phyloP scores from a whole-genome alignment of 2,888 invertebrate genomes.

The Drosophila tanythrix region DNA sequence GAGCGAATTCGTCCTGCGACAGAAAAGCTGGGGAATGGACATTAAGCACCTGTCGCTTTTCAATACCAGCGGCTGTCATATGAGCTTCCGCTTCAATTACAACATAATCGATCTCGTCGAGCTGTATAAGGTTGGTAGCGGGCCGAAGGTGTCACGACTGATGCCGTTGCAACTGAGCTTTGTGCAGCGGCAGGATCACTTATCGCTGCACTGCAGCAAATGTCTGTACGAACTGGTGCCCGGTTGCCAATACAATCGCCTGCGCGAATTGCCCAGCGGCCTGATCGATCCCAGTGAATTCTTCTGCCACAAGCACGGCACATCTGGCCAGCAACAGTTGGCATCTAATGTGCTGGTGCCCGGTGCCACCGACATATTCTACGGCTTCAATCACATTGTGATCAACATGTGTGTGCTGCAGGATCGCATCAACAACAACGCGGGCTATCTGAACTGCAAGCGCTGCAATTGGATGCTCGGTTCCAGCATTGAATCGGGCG shows the following conservation, averaged over 20 bases:
- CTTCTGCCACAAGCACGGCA: conserved; percentile 77
- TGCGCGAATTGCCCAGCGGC: conserved; percentile 82
- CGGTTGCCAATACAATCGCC: conserved; percentile 54
- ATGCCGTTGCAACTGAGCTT: conserved; percentile 55
- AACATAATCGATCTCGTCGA: conserved; percentile 53
- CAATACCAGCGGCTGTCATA: conserved; percentile 65
- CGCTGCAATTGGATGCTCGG: conserved; percentile 79
- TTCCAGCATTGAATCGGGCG: conserved; percentile 57
- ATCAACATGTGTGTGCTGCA: conserved; percentile 48
- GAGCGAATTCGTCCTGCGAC: conserved; percentile 53
- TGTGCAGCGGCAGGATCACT: conserved; percentile 20
- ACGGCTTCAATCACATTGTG: conserved; percentile 80
- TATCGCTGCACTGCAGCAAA: conserved; percentile 66
- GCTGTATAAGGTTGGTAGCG: conserved; percentile 20
- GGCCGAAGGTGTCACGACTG: conserved; percentile 8
- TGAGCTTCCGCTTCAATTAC: conserved; percentile 80
- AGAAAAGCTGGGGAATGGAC: conserved; percentile 71
- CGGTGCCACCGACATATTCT: conserved; percentile 68
- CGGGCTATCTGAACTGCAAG: conserved; percentile 70
- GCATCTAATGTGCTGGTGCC: conserved; percentile 66
- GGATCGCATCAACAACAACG: conserved; percentile 43
- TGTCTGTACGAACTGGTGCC: conserved; percentile 61
- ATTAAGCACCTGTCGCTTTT: conserved; percentile 72
- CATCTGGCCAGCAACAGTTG: background rate
- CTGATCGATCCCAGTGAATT: conserved; percentile 82